Percentiles rank a stretch among this genome's conserved stretches.
phyloP scores from a whole-genome alignment of 2,113 vertebrate genomes.

The Etia nguti region DNA sequence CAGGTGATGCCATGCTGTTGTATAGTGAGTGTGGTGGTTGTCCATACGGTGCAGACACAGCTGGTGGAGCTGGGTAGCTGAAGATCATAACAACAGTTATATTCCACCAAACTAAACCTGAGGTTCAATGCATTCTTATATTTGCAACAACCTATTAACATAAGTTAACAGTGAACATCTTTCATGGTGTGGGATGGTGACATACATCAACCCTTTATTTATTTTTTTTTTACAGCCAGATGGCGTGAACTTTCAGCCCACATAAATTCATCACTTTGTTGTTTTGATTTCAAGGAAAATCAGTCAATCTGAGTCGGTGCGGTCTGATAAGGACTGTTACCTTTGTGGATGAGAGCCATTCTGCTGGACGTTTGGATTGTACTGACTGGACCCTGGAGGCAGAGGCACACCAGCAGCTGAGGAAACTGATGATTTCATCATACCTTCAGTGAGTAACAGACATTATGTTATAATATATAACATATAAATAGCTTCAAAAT shows the following conservation, averaged over 20 bases:
- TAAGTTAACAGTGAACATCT: background rate
- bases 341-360: slow-evolving; percentile 78
- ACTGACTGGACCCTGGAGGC: slow-evolving; percentile 59
- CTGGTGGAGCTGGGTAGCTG: slow-evolving; percentile 59
- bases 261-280: background rate
- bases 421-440: slow-evolving; percentile 74
- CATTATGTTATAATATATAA: background rate
- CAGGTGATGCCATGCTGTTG: slow-evolving; percentile 56
- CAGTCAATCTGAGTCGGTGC: background rate
- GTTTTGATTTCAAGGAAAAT: background rate
- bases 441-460: slow-evolving; percentile 61
- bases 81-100: background rate
- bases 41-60: slow-evolving; percentile 54
- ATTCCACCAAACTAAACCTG: background rate
- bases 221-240: background rate
- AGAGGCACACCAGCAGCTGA: slow-evolving; percentile 59
- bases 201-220: background rate
- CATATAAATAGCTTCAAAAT: background rate
- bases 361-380: slow-evolving; percentile 69
- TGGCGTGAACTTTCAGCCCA: background rate
- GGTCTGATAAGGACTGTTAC: slow-evolving; percentile 51
- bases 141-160: background rate
- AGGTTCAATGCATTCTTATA: background rate
- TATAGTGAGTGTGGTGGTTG: slow-evolving; percentile 64
- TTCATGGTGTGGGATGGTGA: background rate